Percentiles rank a stretch among this genome's conserved stretches.
phyloP scores from a whole-genome alignment of 2,888 invertebrate species.

The Onchidella celtica region DNA sequence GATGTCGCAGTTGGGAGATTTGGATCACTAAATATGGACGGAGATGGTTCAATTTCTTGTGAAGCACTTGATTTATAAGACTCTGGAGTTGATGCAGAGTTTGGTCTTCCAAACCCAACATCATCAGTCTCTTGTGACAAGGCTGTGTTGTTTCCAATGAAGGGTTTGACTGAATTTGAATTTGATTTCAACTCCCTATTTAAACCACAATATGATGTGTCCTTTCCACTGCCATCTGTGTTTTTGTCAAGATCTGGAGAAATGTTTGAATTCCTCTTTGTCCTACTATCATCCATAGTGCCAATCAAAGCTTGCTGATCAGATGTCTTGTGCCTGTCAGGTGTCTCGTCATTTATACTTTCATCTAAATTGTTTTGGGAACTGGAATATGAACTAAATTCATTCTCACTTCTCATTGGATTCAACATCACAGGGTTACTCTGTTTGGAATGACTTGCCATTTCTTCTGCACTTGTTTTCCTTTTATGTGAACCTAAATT shows the following conservation, averaged over 20 bases:
- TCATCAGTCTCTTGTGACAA: neutral
- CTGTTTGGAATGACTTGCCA: neutral
- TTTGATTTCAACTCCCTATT: neutral
- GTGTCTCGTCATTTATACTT: neutral
- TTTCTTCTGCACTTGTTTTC: neutral
- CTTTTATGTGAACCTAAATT: no score
- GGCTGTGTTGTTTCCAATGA: no score
- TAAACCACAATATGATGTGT: no score
- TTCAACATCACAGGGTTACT: no score
- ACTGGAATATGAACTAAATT: neutral
- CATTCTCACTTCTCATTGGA: no score
- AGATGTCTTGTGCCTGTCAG: neutral
- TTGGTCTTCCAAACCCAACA: neutral
- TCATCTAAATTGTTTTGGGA: neutral
- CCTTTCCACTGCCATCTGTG: neutral
- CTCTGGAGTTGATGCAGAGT: conserved; percentile 1
- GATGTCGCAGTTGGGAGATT: no score
- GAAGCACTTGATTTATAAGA: neutral
- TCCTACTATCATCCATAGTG: no score
- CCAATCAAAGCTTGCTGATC: neutral
- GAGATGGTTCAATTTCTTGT: neutral
- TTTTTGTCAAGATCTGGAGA: no score
- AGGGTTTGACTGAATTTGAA: neutral
- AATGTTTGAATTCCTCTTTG: no score
- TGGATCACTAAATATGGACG: neutral